phyloP scores from a whole-genome alignment of 2,888 invertebrate genomes.

The Sesia bembeciformis region DNA sequence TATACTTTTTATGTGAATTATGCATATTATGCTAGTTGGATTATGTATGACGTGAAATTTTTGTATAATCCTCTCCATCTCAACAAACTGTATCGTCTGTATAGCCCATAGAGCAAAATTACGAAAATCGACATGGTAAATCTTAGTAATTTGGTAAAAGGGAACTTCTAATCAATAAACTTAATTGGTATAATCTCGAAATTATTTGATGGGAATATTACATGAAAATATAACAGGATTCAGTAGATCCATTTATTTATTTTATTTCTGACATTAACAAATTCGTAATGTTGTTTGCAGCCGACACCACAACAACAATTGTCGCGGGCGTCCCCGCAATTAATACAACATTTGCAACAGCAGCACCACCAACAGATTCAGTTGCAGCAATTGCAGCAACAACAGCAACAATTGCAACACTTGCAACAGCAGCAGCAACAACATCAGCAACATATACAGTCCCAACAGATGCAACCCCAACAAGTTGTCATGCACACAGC shows the following conservation, averaged over 20 bases:
- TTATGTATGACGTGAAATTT: too few species aligned
- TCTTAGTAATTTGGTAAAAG: too few species aligned
- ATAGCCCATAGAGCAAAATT: too few species aligned
- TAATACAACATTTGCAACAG: constrained; percentile 35
- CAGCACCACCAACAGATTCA: constrained; percentile 24
- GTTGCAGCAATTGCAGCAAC: constrained; percentile 24
- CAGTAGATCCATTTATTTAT: not conserved
- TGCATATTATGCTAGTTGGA: too few species aligned
- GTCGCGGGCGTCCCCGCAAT: constrained; percentile 28
- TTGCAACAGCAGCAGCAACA: constrained; percentile 26
- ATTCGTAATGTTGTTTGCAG: not conserved
- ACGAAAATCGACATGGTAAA: too few species aligned
- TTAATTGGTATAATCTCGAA: too few species aligned
- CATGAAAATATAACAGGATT: too few species aligned
- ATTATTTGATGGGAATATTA: too few species aligned
- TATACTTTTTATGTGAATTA: too few species aligned
- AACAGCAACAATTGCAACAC: constrained; percentile 13
- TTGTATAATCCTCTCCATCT: too few species aligned
- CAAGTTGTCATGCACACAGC: constrained; percentile 66
- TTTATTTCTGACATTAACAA: not conserved
- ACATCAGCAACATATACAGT: constrained; percentile 31
- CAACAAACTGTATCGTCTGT: too few species aligned
- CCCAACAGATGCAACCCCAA: constrained; percentile 36
- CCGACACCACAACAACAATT: constrained; percentile 21
- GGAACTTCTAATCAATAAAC: too few species aligned